phyloP scores from a whole-genome alignment of 2,113 vertebrate species.

The Climacteris rufus region DNA sequence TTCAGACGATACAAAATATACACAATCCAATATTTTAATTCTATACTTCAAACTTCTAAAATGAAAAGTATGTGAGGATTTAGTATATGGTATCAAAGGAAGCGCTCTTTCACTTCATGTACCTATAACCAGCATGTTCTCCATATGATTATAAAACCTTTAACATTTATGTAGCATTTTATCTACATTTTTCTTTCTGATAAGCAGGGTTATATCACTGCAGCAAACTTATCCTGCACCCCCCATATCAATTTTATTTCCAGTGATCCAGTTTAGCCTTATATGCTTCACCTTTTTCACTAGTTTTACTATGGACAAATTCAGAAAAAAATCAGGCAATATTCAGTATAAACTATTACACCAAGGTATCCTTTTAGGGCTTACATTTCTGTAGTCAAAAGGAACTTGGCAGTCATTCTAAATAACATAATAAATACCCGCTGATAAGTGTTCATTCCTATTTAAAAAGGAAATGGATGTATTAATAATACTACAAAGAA shows the following conservation, averaged over 20 bases:
- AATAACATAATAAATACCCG: not conserved
- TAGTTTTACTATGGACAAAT: not conserved
- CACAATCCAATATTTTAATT: not conserved
- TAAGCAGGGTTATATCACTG: not conserved
- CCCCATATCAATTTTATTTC: not conserved
- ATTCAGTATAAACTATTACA: not conserved
- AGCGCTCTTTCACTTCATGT: not conserved
- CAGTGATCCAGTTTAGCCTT: not conserved
- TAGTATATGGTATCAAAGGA: not conserved
- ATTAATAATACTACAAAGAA: not conserved
- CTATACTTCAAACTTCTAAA: not conserved
- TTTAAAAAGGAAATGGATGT: not conserved
- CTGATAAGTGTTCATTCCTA: not conserved
- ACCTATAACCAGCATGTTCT: not conserved
- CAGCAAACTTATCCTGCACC: not conserved
- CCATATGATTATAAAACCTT: not conserved
- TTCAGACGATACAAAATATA: not conserved
- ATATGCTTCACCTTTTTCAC: not conserved
- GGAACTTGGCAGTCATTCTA: not conserved
- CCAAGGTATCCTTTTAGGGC: not conserved
- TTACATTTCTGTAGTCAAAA: not conserved
- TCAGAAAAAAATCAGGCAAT: not conserved
- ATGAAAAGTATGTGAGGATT: not conserved
- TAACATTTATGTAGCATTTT: not conserved
- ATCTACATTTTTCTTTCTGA: not conserved